Evolutionary conservation across 2,888 invertebrate genomes (phyloP), one percentile per base, ranked within the genome.

Genomic region (Orthosia cruda): DNA sequence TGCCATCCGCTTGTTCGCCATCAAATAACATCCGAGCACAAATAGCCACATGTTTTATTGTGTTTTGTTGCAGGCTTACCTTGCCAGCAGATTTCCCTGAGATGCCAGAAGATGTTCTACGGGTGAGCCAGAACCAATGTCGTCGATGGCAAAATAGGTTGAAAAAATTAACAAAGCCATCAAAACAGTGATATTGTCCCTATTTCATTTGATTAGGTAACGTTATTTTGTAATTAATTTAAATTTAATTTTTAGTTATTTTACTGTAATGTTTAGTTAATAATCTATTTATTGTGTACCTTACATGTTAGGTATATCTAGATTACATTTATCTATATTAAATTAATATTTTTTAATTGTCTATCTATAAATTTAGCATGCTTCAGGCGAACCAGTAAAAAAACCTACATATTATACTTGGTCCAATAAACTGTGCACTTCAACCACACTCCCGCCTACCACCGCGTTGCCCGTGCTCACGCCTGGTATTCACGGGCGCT

Each of bases 141-240:
- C 90, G 89, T 2, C 92, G 94, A 16, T 95, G 95, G 95, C 92
- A 91, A 74, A 91, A 86, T 47, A 89, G 95, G 26, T 90, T 95
- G 0, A 86, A 83, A 65, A 93, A 88, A 80, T 89, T 95, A 4
- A 86, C 94, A 45, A 86, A 90, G 52, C 89, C 88, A 49, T 0
- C 9, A 23, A 69, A 9, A 23, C 49, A 50, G 15, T 40, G 9
- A 40, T 40, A 40, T 40, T 40, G 49, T 18, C 4, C 26, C 12
- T 15, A 18, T 11, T 18, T 55, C 0, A 23, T 55, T 23, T 23
- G 15, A 15, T 40, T 40, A 40, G 40, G 40, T 40, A 40, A 50
- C 18, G 16, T 77, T 55, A 55, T 32, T 78, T 59, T 16, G 32
- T n/a, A 32, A n/a, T 59, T 23, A 18, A 55, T 52, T 47, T 70